Evolutionary conservation across 2,113 vertebrate genomes (phyloP), one percentile per base, ranked within the genome.

Genomic region (Phrynocephalus versicolor): DNA sequence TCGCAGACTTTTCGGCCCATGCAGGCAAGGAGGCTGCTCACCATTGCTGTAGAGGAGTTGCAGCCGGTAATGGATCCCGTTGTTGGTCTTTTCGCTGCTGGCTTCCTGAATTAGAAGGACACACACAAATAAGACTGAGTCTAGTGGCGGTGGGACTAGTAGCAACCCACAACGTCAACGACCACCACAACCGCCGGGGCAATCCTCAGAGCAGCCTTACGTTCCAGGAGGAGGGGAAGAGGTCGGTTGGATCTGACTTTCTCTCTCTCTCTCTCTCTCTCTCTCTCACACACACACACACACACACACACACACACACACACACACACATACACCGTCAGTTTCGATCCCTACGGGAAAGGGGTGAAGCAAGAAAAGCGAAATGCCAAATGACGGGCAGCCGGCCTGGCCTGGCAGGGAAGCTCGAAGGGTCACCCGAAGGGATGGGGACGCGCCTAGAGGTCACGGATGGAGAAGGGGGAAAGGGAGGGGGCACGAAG

Each of bases 31-130:
- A 27, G 30, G 27, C 6, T 84, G 78, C 96, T 97, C 62, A 99
- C 98, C 98, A 82, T 99, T 99, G 95, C 98, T 99, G 97, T 99
- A 99, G 91, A 99, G 98, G 64, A 99, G 98, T 95, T 99, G 98
- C 23, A 99, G 97, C 95, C 98, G 98, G 95, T 99, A 99, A 96
- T 99, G 98, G 93, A 99, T 99, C 86, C 98, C 98, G 94, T 99
- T 99, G 97, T 99, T 99, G 94, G 98, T 99, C 97, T 99, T 99
- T 96, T 99, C 98, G 90, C 97, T 98, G 94, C 97, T 98, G 92
- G 97, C 97, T 97, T 99, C 98, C 98, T 99, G 95, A 89, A 94
- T 91, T 86, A 88, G 73, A 88, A 88, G 90, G 90, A 96, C 93
- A 94, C 90, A 57, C 37, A 88, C 91, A 96, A 83, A 92, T 21